Conservation (phyloP, 2,888 invertebrate genomes). For the Lithosia quadra region DNA sequence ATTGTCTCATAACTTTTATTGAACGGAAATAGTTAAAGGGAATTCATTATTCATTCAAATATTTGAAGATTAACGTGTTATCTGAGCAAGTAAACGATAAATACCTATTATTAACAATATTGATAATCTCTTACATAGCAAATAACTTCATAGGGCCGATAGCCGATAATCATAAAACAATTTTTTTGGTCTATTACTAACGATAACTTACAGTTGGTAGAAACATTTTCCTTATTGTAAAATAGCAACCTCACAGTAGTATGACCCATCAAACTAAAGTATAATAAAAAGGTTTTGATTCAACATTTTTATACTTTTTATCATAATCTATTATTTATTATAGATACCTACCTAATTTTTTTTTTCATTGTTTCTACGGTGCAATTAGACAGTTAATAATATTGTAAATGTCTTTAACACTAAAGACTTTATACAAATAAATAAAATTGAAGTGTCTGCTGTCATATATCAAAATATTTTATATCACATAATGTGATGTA, state of each 20-base stretch:
- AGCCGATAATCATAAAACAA: constrained; percentile 6
- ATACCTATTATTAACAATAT: neutral
- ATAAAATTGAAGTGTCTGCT: no score
- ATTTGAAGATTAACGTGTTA: neutral
- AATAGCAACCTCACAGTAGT: neutral
- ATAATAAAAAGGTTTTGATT: neutral
- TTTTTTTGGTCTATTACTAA: neutral
- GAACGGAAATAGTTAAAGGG: neutral
- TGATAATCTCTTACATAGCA: neutral
- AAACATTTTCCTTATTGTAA: constrained; percentile 4
- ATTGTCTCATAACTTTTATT: neutral
- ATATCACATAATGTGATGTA: no score
- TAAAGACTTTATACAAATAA: no score
- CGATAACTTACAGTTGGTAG: neutral
- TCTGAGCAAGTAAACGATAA: neutral
- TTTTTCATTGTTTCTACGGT: no score
- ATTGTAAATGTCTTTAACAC: no score
- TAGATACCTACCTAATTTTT: no score
- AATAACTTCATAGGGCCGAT: constrained; percentile 1
- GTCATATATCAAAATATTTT: no score
- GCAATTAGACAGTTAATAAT: no score
- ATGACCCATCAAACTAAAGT: neutral
- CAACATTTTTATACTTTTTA: neutral
- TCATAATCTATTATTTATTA: no score
- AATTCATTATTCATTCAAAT: neutral